phyloP scores from a whole-genome alignment of 2,888 invertebrate species.

The Diplolepis rosae region DNA sequence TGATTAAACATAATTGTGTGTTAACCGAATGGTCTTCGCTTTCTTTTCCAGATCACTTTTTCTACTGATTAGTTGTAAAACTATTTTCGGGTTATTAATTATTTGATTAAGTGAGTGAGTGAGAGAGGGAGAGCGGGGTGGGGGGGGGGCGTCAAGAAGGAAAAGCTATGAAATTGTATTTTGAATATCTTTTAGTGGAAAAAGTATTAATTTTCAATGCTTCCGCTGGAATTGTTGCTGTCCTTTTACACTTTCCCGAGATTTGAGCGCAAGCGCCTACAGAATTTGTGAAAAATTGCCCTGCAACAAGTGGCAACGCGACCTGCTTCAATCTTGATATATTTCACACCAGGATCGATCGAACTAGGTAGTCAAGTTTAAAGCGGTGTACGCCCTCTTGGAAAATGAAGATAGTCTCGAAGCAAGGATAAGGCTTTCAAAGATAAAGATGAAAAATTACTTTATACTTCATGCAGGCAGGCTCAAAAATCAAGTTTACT shows the following conservation, averaged over 20 bases:
- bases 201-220: not conserved
- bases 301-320: slow-evolving; percentile 24
- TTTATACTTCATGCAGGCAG: not conserved
- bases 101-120: not conserved
- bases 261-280: slow-evolving; percentile 12
- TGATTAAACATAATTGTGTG: slow-evolving; percentile 73
- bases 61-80: slow-evolving; percentile 19
- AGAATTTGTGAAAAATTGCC: slow-evolving; percentile 13
- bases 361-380: not conserved
- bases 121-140: slow-evolving; percentile 20
- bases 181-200: not conserved
- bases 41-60: slow-evolving; percentile 58
- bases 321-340: slow-evolving; percentile 24
- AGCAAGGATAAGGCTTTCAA: not conserved
- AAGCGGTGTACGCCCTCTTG: slow-evolving; percentile 17
- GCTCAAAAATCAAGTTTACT: too few relatives aligned
- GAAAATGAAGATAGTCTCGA: not conserved
- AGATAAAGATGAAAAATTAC: not conserved
- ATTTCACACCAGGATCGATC: slow-evolving; percentile 23
- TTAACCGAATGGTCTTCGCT: slow-evolving; percentile 65
- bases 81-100: not conserved
- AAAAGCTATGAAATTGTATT: not conserved
- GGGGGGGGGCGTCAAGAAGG: not conserved
- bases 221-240: not conserved
- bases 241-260: not conserved